Conservation (phyloP, 2,113 vertebrate species). For the Leptobrachium leishanense region DNA sequence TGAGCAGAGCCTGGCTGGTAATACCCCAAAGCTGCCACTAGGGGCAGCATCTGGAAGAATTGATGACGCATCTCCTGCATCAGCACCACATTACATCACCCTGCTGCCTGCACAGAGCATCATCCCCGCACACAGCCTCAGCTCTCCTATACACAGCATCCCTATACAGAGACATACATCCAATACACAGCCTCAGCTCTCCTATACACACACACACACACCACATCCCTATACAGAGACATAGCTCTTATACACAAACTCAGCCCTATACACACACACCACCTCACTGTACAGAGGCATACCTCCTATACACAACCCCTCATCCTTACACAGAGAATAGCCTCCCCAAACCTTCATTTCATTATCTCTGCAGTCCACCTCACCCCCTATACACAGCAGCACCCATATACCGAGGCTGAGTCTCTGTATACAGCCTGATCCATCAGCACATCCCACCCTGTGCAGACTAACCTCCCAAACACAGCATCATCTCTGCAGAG, state of each 20-base stretch:
- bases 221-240: no score
- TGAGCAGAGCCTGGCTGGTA: not conserved
- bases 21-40: not conserved
- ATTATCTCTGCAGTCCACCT: not conserved
- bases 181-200: not conserved
- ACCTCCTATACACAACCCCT: no score
- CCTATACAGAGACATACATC: no score
- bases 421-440: not conserved
- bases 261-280: no score
- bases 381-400: not conserved
- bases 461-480: not conserved
- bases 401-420: no score
- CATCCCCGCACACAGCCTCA: not conserved
- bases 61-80: not conserved
- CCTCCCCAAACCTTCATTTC: no score
- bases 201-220: no score
- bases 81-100: slow-evolving; percentile 74
- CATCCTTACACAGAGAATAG: no score
- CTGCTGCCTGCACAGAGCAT: slow-evolving; percentile 59
- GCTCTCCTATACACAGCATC: not conserved
- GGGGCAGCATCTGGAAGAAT: not conserved
- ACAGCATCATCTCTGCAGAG: not conserved
- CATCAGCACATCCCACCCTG: not conserved
- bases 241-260: no score
- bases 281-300: no score